Evolutionary conservation across 2,113 vertebrate species (phyloP), one percentile per base, ranked within the genome.

Genomic region (Malurus alboscapulatus): DNA sequence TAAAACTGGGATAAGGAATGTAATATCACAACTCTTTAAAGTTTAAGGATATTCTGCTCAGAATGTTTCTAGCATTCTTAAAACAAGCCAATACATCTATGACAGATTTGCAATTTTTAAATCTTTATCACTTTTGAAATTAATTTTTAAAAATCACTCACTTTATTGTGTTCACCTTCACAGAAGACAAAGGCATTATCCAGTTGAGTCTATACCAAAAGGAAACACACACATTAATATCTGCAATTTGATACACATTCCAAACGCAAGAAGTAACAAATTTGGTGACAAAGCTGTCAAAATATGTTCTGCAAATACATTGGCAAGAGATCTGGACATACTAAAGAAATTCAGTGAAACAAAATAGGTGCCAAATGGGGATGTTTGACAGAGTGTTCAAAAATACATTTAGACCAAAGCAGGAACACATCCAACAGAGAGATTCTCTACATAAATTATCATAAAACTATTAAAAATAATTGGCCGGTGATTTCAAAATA

Each of bases 401-500:
- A 97, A 98, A 97, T 97, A 97, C 97, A 95, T 97, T 98, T 96
- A 96, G 97, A 98, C 97, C 97, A 96, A 97, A 98, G 96, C 92
- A 98, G 97, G 97, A 98, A 98, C 86, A 51, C 75, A 32, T 97
- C 98, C 98, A 98, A 98, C 95, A 95, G 92, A 97, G 93, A 92
- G 96, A 97, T 96, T 96, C 91, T 96, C 96, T 95, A 96, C 97
- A 96, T 97, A 97, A 97, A 98, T 98, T 98, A 98, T 98, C 98
- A 97, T 92, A 92, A 96, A 96, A 96, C 95, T 97, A 98, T 97
- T 97, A 98, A 97, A 97, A 98, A 98, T 98, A 98, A 98, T 98
- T 98, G 97, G 97, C 97, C 92, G 95, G 95, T 95, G 95, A 98
- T 98, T 98, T 98, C 98, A 98, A 98, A 98, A 98, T 98, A 98